phyloP scores from a whole-genome alignment of 2,797 vertebrate genomes.

The Petrocephalus schoutedeni region DNA sequence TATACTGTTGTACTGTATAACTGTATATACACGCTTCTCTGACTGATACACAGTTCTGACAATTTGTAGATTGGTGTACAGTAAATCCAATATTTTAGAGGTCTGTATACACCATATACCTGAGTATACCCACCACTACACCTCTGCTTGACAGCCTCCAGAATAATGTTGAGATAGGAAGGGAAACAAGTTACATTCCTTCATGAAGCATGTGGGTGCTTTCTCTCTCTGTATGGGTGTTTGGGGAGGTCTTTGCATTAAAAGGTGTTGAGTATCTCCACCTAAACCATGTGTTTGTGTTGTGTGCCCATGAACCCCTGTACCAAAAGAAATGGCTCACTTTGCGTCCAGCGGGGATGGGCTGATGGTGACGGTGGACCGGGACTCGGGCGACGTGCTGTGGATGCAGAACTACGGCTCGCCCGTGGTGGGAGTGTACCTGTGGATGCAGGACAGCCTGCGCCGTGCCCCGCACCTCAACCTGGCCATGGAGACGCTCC shows the following conservation, averaged over 20 bases:
- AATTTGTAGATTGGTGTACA: neutral
- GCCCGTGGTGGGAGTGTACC: conserved; percentile 80
- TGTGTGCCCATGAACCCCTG: neutral
- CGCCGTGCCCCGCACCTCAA: conserved; percentile 81
- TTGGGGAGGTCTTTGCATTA: neutral
- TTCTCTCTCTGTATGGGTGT: neutral
- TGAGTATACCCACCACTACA: neutral
- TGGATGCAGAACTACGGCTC: conserved; percentile 92
- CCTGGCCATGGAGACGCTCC: conserved; percentile 84
- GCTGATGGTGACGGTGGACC: conserved; percentile 85
- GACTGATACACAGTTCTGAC: neutral
- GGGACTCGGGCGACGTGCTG: conserved; percentile 76
- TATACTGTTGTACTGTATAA: neutral
- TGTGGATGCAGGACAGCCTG: conserved; percentile 84
- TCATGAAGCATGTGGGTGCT: neutral
- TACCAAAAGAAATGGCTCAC: conserved; percentile 76
- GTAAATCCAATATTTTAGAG: neutral
- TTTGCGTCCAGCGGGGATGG: conserved; percentile 84
- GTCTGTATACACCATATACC: neutral
- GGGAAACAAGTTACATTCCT: neutral
- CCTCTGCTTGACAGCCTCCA: neutral
- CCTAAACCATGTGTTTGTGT: neutral
- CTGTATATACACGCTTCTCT: neutral
- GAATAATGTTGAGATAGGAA: neutral
- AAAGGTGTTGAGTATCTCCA: neutral